Evolutionary conservation across 1,140 invertebrate genomes (phyloP), one percentile per base, ranked within the genome.

Genomic region (Drusus annulatus): DNA sequence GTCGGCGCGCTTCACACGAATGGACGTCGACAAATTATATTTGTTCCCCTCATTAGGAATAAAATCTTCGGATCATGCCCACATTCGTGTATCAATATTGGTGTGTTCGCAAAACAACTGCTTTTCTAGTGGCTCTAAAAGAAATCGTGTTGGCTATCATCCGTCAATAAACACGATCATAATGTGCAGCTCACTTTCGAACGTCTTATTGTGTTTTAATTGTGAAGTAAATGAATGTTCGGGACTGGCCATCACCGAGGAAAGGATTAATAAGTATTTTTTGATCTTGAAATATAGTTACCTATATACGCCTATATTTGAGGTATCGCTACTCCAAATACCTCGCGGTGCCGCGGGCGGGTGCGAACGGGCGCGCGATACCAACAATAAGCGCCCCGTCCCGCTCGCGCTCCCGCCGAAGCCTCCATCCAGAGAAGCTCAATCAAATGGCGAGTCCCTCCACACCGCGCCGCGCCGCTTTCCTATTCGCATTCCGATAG

Each of bases 251-350:
- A 8, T 50, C 68, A 23, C 19, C 6, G 13, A 1, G 10, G 36
- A 71, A 25, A 21, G 50, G 68, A 71, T 71, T 71, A 71, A 71
- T 71, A 71, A 71, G 54, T 51, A 52, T 54, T 71, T 71, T 8
- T 75, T 75, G 51, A 56, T 75, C 71, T 75, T 75, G 28, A 75
- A 75, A 75, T 58, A 75, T 75, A 54, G 71, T 75, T 75, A 75
- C 71, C 75, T 63, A 76, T 58, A 76, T 60, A 76, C 74, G 58
- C 60, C 76, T 78, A 78, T 80, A 75, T 80, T 80, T 75, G 78
- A 80, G 62, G 56, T 68, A 80, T 76, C 51, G 74, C 79, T 80
- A 80, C 79, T 80, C 79, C 79, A 80, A 76, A 80, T 80, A 80
- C 62, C 74, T 76, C 60, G 19, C 60, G 36, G 17, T 63, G 78